Evolutionary conservation across 2,797 vertebrate genomes (phyloP).

Genomic region (Chloroceryle amazona): DNA sequence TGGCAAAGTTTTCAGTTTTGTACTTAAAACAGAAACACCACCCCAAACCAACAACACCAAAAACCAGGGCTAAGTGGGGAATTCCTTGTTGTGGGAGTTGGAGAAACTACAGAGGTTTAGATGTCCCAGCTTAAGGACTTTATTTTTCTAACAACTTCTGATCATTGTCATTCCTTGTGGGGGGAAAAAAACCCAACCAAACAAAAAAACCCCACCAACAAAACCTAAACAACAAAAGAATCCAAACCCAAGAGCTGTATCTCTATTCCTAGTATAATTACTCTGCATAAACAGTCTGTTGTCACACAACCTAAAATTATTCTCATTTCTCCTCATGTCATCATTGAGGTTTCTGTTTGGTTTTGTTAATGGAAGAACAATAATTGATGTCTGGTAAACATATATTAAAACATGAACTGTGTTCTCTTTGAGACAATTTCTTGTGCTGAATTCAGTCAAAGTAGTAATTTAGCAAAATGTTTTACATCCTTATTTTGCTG

Average conservation of each 20-base stretch:
- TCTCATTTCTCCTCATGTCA: neutral
- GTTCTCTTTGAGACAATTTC: slow-evolving; percentile 10
- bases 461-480: neutral
- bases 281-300: slow-evolving; percentile 15
- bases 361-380: neutral
- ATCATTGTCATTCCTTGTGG: neutral
- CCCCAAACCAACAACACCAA: neutral
- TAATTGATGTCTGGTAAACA: slow-evolving; percentile 11
- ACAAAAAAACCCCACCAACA: too few relatives aligned
- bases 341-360: neutral
- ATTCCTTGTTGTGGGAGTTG: neutral
- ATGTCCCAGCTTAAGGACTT: neutral
- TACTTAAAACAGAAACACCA: rapidly evolving
- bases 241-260: neutral
- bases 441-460: neutral
- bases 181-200: neutral
- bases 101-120: neutral
- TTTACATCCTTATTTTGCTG: neutral
- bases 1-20: neutral
- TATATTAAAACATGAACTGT: neutral
- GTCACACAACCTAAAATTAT: neutral
- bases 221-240: neutral
- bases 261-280: neutral
- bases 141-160: neutral
- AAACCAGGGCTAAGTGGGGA: neutral